These are phyloP conservation scores for Tricholauxania praeusta DNA, from an alignment of 2,888 invertebrate genomes.

Conservation along the genomic window DNA sequence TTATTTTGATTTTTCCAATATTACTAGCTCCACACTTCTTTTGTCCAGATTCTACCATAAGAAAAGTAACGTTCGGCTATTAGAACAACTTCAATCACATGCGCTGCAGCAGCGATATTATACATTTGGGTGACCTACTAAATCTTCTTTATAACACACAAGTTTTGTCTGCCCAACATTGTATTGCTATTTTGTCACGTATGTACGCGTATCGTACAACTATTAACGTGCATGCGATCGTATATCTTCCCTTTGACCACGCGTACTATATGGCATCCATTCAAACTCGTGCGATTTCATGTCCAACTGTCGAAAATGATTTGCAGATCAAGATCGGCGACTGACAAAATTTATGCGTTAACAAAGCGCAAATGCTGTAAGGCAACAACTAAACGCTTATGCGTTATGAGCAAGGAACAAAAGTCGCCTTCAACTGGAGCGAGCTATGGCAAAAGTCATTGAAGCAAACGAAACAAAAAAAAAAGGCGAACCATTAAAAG, in stretches of 20 bases:
- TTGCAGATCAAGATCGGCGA: conserved; percentile 41
- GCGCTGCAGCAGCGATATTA: no score
- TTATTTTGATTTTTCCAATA: no score
- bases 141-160: no score
- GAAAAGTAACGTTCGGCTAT: no score
- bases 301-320: conserved; percentile 42
- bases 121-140: no score
- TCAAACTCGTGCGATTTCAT: conserved; percentile 27
- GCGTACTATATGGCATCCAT: conserved; percentile 14
- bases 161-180: no score
- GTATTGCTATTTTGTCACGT: conserved; percentile 15
- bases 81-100: no score
- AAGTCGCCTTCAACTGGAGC: neutral
- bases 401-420: neutral
- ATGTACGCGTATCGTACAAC: conserved; percentile 10
- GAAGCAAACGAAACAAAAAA: neutral
- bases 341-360: conserved; percentile 40
- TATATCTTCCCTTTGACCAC: conserved; percentile 20
- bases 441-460: neutral
- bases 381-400: neutral
- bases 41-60: no score
- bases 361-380: conserved; percentile 36
- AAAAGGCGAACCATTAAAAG: neutral
- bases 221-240: conserved; percentile 8
- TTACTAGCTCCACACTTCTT: no score